Conservation (phyloP, 2,113 vertebrate species). For the Pungitius pungitius region DNA sequence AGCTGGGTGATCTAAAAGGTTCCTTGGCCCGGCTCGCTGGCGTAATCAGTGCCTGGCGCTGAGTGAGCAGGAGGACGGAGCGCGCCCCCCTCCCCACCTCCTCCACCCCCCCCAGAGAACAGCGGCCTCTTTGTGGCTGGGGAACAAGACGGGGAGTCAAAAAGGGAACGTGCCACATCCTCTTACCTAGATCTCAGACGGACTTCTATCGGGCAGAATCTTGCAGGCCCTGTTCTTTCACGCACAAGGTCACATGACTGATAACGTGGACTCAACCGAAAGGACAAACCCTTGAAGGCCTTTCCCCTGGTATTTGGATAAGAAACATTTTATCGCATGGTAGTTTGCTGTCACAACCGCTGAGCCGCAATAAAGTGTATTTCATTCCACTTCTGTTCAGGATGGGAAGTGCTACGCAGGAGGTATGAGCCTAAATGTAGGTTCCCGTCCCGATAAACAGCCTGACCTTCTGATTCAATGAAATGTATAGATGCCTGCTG, state of each 20-base stretch:
- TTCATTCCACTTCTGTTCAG: neutral
- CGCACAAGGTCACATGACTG: conserved; percentile 1
- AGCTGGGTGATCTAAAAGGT: neutral
- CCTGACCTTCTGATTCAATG: neutral
- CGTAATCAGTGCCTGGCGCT: conserved; percentile 60
- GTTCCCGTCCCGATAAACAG: conserved; percentile 33
- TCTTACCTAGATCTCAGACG: conserved; percentile 27
- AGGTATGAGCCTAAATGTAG: neutral
- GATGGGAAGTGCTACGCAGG: neutral
- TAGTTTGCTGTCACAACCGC: neutral
- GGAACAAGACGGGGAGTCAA: conserved; percentile 20
- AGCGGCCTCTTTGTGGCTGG: conserved; percentile 68
- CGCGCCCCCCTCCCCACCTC: neutral
- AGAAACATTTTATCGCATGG: neutral
- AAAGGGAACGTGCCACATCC: conserved; percentile 22
- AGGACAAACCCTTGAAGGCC: neutral
- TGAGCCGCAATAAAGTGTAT: neutral
- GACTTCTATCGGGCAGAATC: neutral
- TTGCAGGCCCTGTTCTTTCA: neutral
- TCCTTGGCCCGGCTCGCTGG: conserved; percentile 22
- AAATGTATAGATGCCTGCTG: neutral
- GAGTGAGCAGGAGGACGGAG: conserved; percentile 43
- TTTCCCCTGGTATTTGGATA: conserved; percentile 8
- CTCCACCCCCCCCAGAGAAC: conserved; percentile 40
- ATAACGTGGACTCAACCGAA: conserved; percentile 13